These are phyloP conservation scores for Gorsachius magnificus DNA, from an alignment of 2,797 vertebrate species.

Conservation along the genomic window DNA sequence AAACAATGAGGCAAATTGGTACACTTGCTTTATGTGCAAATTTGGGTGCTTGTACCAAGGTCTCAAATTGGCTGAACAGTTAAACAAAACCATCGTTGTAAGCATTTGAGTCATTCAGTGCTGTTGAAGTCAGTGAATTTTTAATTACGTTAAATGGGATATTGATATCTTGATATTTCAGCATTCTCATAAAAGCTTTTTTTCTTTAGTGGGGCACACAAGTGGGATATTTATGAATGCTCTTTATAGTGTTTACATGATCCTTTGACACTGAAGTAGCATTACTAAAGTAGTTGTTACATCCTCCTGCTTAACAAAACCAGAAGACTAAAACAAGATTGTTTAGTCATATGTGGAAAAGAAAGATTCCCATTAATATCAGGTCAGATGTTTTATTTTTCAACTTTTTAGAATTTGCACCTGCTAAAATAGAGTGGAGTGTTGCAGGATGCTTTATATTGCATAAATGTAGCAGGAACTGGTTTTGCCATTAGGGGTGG, in stretches of 20 bases:
- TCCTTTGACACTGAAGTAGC: not conserved
- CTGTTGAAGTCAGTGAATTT: not conserved
- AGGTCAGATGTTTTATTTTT: not conserved
- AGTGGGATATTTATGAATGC: not conserved
- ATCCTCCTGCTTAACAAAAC: not conserved
- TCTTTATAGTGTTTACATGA: not conserved
- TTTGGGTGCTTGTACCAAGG: not conserved
- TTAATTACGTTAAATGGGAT: not conserved
- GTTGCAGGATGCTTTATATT: not conserved
- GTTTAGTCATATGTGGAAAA: not conserved
- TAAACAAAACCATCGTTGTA: not conserved
- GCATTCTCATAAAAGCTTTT: not conserved
- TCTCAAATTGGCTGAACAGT: not conserved
- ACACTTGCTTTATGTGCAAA: not conserved
- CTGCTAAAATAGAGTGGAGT: conserved; percentile 6
- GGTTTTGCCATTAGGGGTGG: conserved; percentile 55
- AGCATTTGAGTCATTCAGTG: fast-evolving
- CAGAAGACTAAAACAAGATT: not conserved
- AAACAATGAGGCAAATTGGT: not conserved
- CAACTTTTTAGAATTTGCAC: not conserved
- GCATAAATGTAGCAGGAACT: conserved; percentile 8
- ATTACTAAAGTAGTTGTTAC: not conserved
- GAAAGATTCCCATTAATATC: not conserved
- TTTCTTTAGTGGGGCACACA: not conserved
- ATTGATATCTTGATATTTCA: not conserved